phyloP scores from a whole-genome alignment of 2,797 vertebrate genomes.

The Malacoraja senta region DNA sequence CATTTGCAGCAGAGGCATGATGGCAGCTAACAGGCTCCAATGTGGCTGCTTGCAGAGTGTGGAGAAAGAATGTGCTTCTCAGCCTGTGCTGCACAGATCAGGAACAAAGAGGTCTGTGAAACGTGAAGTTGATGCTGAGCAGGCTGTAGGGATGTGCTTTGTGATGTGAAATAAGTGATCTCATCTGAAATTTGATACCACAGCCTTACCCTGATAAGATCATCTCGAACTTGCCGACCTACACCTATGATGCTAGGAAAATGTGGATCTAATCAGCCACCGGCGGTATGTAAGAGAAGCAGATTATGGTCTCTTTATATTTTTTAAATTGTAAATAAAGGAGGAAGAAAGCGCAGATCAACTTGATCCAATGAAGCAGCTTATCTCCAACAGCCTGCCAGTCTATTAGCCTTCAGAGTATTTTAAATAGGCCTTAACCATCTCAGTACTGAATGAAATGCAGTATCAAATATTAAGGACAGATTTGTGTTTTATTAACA shows the following conservation, averaged over 20 bases:
- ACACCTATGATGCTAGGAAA: background rate
- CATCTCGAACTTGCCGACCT: background rate
- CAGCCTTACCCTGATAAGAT: constrained; percentile 32
- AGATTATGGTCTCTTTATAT: background rate
- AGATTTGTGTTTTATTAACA: background rate
- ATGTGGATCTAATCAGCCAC: background rate
- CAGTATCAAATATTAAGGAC: background rate
- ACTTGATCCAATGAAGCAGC: constrained; percentile 21
- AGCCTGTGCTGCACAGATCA: background rate
- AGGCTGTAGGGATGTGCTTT: constrained; percentile 38
- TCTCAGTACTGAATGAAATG: background rate
- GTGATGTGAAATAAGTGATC: constrained; percentile 38
- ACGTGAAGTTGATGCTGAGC: constrained; percentile 35
- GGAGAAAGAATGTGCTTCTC: constrained; percentile 17
- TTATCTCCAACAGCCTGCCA: constrained; percentile 12
- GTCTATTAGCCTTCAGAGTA: constrained; percentile 11
- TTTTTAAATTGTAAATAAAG: background rate
- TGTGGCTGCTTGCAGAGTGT: constrained; percentile 6
- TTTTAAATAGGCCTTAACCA: constrained; percentile 34
- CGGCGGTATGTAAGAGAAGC: background rate
- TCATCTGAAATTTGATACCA: constrained; percentile 38
- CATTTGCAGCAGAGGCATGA: constrained; percentile 15
- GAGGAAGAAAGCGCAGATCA: background rate
- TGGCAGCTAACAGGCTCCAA: constrained; percentile 30
- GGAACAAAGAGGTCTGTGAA: constrained; percentile 38